Conservation (phyloP, 1,140 invertebrate species). For the Philotrypesis tridentata region DNA sequence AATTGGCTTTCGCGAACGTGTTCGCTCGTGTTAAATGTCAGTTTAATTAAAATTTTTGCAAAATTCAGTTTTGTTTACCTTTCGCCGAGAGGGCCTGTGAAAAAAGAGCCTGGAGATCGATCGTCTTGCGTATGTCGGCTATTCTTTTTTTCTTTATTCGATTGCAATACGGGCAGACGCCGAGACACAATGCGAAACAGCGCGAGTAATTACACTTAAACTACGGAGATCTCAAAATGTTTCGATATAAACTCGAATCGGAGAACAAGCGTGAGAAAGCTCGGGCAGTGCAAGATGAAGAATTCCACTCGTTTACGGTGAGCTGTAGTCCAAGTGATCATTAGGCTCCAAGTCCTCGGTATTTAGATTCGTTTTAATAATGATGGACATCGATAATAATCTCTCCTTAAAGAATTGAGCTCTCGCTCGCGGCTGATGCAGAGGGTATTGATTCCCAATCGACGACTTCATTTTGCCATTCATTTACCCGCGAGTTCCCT, state of each 20-base stretch:
- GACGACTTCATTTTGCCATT: conserved; percentile 66
- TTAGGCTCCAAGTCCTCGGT: conserved; percentile 62
- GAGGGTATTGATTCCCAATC: conserved; percentile 70
- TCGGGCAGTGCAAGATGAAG: conserved; percentile 45
- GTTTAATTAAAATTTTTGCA: not conserved
- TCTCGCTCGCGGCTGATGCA: conserved; percentile 53
- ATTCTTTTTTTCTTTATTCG: no score
- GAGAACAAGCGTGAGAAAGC: conserved; percentile 14
- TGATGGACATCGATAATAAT: conserved; percentile 66
- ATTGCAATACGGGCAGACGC: no score
- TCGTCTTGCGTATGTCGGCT: no score
- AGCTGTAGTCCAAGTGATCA: conserved; percentile 52
- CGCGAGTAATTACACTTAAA: no score
- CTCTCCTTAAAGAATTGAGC: conserved; percentile 45
- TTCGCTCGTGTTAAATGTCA: not conserved
- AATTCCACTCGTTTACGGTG: conserved; percentile 60
- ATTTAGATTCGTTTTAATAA: conserved; percentile 72
- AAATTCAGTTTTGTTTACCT: not conserved
- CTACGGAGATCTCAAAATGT: not conserved
- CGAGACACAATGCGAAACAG: no score
- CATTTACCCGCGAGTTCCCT: not conserved
- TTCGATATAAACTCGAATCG: not conserved
- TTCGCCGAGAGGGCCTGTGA: no score
- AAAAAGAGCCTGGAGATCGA: no score
- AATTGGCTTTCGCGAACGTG: not conserved